Conservation (phyloP, 2,888 invertebrate genomes). For the Amphipyra berbera region DNA sequence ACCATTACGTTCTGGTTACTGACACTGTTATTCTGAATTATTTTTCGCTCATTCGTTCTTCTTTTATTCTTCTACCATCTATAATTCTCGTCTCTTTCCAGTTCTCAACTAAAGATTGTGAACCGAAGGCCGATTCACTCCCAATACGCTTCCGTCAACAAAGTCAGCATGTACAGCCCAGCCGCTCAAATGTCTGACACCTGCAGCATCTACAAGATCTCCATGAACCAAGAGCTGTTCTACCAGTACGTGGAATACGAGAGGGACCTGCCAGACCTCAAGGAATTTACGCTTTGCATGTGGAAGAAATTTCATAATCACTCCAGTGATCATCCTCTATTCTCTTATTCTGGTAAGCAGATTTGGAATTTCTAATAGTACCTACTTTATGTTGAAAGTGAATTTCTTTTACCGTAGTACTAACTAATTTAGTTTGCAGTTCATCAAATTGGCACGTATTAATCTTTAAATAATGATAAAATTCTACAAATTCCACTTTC, state of each 20-base stretch:
- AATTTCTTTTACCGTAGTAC: too few relatives aligned
- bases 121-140: conserved; percentile 73
- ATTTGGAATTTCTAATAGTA: neutral
- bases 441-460: too few relatives aligned
- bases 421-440: too few relatives aligned
- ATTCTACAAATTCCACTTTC: too few relatives aligned
- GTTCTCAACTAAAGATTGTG: conserved; percentile 76
- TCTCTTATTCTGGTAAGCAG: conserved; percentile 94
- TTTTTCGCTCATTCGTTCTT: too few relatives aligned
- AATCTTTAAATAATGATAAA: too few relatives aligned
- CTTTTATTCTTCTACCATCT: neutral
- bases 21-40: too few relatives aligned
- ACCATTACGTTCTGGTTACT: too few relatives aligned
- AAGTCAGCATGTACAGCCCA: conserved; percentile 57
- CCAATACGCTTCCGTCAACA: conserved; percentile 67
- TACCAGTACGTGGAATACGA: conserved; percentile 94
- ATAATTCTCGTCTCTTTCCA: conserved; percentile 54
- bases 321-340: conserved; percentile 94
- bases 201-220: conserved; percentile 93
- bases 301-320: conserved; percentile 96
- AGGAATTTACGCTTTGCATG: conserved; percentile 95
- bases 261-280: conserved; percentile 92
- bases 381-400: too few relatives aligned
- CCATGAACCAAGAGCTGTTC: conserved; percentile 92
- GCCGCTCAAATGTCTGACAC: conserved; percentile 81